Conservation (phyloP, 2,797 vertebrate species). For the Salmo trutta region DNA sequence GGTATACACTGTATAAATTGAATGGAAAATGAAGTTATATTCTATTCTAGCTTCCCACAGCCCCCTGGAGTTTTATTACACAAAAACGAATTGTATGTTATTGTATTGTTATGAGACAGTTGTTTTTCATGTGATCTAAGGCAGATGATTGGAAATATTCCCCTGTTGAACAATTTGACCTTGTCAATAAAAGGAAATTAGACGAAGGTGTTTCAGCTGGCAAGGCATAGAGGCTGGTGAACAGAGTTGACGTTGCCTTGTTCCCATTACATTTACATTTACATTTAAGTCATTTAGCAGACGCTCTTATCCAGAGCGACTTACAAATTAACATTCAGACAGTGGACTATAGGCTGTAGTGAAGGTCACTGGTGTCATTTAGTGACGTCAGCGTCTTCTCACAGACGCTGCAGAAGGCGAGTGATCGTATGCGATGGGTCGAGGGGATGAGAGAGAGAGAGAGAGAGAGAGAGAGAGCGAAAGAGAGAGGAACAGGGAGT, state of each 20-base stretch:
- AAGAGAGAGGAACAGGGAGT: conserved; percentile 72
- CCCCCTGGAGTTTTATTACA: no score
- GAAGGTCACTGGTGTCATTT: neutral
- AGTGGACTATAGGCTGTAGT: neutral
- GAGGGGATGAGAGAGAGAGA: no score
- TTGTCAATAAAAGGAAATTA: neutral
- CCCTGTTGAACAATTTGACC: neutral
- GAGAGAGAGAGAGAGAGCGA: conserved; percentile 22
- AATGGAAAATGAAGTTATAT: no score
- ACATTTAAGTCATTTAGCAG: no score
- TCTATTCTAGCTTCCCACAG: no score
- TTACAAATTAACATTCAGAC: neutral
- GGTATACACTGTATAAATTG: neutral
- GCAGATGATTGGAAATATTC: neutral
- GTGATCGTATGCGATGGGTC: neutral
- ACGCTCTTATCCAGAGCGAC: no score
- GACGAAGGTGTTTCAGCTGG: neutral
- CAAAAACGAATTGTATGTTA: no score
- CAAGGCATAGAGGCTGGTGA: neutral
- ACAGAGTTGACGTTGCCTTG: neutral
- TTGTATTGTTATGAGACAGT: no score
- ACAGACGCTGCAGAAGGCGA: conserved; percentile 32
- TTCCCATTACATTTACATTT: no score
- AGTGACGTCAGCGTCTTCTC: conserved; percentile 4
- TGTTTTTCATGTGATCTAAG: neutral